phyloP scores from a whole-genome alignment of 2,797 vertebrate species.

The Picus viridis region DNA sequence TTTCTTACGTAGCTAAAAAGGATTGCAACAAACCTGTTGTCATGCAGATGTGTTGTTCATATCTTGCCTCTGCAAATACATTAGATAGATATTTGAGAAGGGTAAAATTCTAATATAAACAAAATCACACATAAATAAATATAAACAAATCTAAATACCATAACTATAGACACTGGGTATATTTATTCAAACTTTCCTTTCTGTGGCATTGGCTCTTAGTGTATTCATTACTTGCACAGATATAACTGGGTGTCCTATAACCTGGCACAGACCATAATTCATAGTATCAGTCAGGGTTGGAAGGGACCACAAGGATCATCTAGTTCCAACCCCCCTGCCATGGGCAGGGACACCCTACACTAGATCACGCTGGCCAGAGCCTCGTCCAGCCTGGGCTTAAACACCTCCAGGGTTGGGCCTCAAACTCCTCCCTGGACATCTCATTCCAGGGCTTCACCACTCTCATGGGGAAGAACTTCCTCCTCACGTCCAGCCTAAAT shows the following conservation, averaged over 20 bases:
- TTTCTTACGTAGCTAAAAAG: neutral
- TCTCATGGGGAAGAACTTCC: too few relatives aligned
- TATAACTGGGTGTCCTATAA: neutral
- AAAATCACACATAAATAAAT: neutral
- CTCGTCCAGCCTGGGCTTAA: too few relatives aligned
- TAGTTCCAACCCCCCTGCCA: too few relatives aligned
- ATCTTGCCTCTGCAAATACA: slow-evolving; percentile 1
- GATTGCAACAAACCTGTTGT: neutral
- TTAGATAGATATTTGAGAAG: slow-evolving; percentile 10
- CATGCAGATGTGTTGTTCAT: neutral
- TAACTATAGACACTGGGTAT: neutral
- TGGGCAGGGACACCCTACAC: too few relatives aligned
- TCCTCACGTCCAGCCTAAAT: too few relatives aligned
- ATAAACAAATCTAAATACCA: neutral
- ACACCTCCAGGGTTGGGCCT: too few relatives aligned
- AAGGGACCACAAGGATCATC: too few relatives aligned
- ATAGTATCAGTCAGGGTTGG: too few relatives aligned
- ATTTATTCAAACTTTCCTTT: slow-evolving; percentile 26
- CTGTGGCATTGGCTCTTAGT: neutral
- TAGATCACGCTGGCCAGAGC: too few relatives aligned
- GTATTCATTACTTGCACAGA: slow-evolving; percentile 1
- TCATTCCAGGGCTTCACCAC: too few relatives aligned
- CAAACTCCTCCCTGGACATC: too few relatives aligned
- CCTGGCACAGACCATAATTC: neutral
- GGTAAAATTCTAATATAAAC: slow-evolving; percentile 3